A percentile compares a stretch with the other conserved stretches of the same genome.
phyloP scores from a whole-genome alignment of 2,797 vertebrate genomes.

The Molossus alvarezi region DNA sequence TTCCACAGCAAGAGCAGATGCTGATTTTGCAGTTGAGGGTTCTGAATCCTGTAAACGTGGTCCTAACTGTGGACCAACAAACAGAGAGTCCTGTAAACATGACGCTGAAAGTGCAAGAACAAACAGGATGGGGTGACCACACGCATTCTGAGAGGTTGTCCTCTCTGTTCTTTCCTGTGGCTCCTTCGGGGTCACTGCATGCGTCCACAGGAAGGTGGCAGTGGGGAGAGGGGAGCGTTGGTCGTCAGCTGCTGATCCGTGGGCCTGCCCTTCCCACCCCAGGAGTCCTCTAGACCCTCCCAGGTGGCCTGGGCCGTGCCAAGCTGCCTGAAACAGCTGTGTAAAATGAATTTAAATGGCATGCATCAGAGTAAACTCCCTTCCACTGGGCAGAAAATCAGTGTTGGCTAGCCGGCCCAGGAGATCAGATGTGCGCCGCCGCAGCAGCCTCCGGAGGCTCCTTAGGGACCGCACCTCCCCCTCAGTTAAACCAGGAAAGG shows the following conservation, averaged over 20 bases:
- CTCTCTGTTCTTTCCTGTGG: slow-evolving; percentile 7
- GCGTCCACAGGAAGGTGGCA: slow-evolving; percentile 69
- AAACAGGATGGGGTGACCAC: background rate
- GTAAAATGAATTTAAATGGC: slow-evolving; percentile 89
- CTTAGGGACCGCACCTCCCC: slow-evolving; percentile 68
- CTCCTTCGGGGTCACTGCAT: slow-evolving; percentile 81
- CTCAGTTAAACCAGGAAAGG: slow-evolving; percentile 81
- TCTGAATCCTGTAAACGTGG: slow-evolving; percentile 8
- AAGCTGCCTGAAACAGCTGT: slow-evolving; percentile 87
- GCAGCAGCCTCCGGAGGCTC: slow-evolving; percentile 78
- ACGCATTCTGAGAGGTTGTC: background rate
- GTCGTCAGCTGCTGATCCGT: slow-evolving; percentile 81
- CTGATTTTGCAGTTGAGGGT: slow-evolving; percentile 12
- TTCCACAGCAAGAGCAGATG: slow-evolving; percentile 17
- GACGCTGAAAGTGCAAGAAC: background rate
- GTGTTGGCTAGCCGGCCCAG: slow-evolving; percentile 84
- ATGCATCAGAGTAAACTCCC: slow-evolving; percentile 85
- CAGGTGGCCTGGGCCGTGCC: slow-evolving; percentile 83
- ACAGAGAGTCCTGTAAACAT: background rate
- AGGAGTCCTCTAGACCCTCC: slow-evolving; percentile 81
- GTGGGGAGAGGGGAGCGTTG: slow-evolving; percentile 31
- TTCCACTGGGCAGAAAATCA: slow-evolving; percentile 89
- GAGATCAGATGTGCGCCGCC: slow-evolving; percentile 78
- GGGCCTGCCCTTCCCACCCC: slow-evolving; percentile 78
- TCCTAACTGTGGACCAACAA: background rate